phyloP scores from a whole-genome alignment of 1,140 invertebrate species.

The Sogatella furcifera region DNA sequence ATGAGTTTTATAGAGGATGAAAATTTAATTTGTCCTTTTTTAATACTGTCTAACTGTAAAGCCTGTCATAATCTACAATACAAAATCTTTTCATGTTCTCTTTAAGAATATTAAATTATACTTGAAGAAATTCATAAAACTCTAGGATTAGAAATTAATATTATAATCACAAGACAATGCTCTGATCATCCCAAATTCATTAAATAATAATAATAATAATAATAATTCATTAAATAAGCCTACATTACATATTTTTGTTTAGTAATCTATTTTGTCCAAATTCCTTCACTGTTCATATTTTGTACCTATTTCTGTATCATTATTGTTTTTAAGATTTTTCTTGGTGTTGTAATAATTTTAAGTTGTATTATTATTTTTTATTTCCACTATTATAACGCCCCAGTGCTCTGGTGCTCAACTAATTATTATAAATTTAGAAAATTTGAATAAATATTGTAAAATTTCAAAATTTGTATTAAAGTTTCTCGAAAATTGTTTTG shows the following conservation, averaged over 20 bases:
- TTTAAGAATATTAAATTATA: too few relatives aligned
- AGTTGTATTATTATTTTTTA: constrained; percentile 9
- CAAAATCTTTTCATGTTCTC: too few relatives aligned
- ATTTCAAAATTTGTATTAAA: constrained; percentile 9
- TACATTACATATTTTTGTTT: too few relatives aligned
- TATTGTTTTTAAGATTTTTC: not conserved
- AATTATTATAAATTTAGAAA: not conserved
- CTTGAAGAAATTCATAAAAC: too few relatives aligned
- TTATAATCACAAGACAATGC: too few relatives aligned
- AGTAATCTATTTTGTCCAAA: constrained; percentile 4
- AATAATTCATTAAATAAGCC: too few relatives aligned
- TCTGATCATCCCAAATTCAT: too few relatives aligned
- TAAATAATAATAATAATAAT: too few relatives aligned
- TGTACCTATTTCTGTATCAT: constrained; percentile 7
- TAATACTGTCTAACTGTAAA: too few relatives aligned
- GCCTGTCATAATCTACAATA: not conserved
- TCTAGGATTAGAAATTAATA: too few relatives aligned
- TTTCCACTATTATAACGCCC: constrained; percentile 2
- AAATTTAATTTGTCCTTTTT: too few relatives aligned
- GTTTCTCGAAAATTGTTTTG: not conserved
- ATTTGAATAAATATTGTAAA: constrained; percentile 1
- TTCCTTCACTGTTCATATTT: constrained; percentile 7
- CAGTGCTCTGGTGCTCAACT: constrained; percentile 20
- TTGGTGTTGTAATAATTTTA: not conserved
- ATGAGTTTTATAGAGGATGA: too few relatives aligned